These are phyloP conservation scores for Margarornis squamiger DNA, from an alignment of 2,797 vertebrate genomes.

Conservation along the genomic window DNA sequence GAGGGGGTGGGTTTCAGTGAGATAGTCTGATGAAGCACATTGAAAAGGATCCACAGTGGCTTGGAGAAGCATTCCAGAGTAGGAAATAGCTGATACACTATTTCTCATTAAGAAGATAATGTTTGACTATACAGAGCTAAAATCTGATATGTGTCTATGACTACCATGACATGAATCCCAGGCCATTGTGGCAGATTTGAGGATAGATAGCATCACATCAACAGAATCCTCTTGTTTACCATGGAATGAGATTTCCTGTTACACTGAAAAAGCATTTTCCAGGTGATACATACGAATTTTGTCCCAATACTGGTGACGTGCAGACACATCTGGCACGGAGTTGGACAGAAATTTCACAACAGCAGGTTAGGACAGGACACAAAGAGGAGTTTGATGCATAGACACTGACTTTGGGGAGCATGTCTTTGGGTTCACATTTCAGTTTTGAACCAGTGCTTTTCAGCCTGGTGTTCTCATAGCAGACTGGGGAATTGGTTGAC, in stretches of 20 bases:
- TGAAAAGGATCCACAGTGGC: neutral
- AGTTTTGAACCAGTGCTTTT: neutral
- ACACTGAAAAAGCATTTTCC: neutral
- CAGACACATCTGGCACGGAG: neutral
- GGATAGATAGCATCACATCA: neutral
- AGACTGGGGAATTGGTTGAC: neutral
- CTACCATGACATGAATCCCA: neutral
- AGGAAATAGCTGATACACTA: neutral
- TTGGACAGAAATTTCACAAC: neutral
- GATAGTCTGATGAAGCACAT: neutral
- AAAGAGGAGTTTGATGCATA: neutral
- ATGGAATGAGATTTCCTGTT: neutral
- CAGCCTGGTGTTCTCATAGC: neutral
- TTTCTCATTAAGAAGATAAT: neutral
- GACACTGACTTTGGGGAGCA: neutral
- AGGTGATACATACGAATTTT: neutral
- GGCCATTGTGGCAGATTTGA: neutral
- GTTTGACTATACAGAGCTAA: neutral
- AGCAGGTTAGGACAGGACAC: neutral
- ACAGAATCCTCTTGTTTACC: neutral
- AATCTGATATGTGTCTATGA: neutral
- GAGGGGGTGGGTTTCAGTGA: constrained; percentile 4
- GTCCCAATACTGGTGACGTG: neutral
- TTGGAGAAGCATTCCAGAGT: neutral
- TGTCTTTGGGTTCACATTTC: neutral